Percentiles rank a stretch among this genome's conserved stretches.
Evolutionary conservation across 92 coral and sea anemone genomes (phyloP).

Genomic region (Scolanthus callimorphus): DNA sequence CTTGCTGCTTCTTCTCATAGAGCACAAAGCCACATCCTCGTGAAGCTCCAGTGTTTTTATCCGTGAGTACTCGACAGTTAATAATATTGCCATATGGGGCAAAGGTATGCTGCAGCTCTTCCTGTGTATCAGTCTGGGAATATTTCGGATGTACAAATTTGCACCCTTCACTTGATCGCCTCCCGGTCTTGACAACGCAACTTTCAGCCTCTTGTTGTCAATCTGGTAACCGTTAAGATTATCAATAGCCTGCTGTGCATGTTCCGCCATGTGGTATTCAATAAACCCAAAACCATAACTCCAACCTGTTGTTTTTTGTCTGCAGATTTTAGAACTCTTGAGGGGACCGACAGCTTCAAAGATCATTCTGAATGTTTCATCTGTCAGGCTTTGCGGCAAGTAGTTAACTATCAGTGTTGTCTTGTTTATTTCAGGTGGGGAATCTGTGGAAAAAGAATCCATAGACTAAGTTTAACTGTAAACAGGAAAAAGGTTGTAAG

Average conservation of each 20-base stretch:
- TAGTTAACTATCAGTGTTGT: conserved; percentile 80
- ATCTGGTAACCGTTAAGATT: conserved; percentile 53
- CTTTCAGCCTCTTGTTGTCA: conserved; percentile 65
- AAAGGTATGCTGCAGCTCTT: conserved; percentile 45
- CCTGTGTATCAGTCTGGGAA: conserved; percentile 54
- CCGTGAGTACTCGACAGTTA: conserved; percentile 64
- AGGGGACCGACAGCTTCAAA: conserved; percentile 62
- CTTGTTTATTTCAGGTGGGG: too few relatives aligned
- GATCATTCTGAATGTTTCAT: conserved; percentile 54
- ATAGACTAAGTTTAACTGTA: too few relatives aligned
- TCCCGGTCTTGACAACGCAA: conserved; percentile 72
- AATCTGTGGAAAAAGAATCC: too few relatives aligned
- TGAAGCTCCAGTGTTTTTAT: conserved; percentile 57
- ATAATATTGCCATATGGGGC: conserved; percentile 50
- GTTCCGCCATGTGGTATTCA: conserved; percentile 79
- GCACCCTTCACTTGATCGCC: conserved; percentile 73
- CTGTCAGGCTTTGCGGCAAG: conserved; percentile 68
- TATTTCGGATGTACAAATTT: conserved; percentile 67
- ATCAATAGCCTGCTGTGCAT: conserved; percentile 76
- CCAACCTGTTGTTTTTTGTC: conserved; percentile 71
- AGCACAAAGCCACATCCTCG: conserved; percentile 78
- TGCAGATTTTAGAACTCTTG: conserved; percentile 72
- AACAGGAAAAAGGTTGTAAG: too few relatives aligned
- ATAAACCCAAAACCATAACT: conserved; percentile 88
- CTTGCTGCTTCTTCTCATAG: conserved; percentile 58